These are phyloP conservation scores for Nemotelus nigrinus DNA, from an alignment of 2,888 invertebrate species.

Conservation along the genomic window DNA sequence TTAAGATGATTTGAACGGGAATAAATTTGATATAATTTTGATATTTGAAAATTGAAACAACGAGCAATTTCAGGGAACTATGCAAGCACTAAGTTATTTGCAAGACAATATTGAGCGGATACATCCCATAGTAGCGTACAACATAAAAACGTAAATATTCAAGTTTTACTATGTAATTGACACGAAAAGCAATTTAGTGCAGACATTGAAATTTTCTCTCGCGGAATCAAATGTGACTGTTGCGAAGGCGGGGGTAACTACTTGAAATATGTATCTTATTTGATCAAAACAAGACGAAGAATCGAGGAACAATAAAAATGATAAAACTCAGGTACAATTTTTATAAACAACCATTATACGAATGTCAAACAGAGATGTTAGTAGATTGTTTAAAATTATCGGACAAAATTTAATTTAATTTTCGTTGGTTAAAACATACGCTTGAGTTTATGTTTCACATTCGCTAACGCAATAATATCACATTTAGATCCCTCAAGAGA, in stretches of 20 bases:
- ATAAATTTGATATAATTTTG: conserved; percentile 6
- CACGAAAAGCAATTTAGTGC: conserved; percentile 25
- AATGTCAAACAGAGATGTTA: conserved; percentile 16
- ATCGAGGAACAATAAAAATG: conserved; percentile 20
- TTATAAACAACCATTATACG: conserved; percentile 6
- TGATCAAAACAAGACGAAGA: neutral
- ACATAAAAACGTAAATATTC: conserved; percentile 31
- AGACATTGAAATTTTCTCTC: conserved; percentile 31
- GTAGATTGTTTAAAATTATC: conserved; percentile 4
- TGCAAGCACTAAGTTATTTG: conserved; percentile 32
- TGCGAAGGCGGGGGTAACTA: neutral
- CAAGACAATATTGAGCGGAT: conserved; percentile 21
- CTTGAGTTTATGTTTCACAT: neutral
- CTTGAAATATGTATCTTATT: neutral
- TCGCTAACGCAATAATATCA: conserved; percentile 8
- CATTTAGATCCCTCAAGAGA: conserved; percentile 37
- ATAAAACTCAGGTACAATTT: conserved; percentile 4
- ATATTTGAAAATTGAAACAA: neutral
- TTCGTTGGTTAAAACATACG: neutral
- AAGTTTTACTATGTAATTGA: conserved; percentile 17
- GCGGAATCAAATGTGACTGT: conserved; percentile 24
- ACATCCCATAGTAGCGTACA: conserved; percentile 26
- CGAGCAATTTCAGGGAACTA: conserved; percentile 14
- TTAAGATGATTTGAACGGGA: conserved; percentile 10
- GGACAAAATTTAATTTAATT: neutral